Base-by-base conservation (phyloP, 2,888 invertebrate genomes). In the Amblyjoppa fuscipennis region DNA sequence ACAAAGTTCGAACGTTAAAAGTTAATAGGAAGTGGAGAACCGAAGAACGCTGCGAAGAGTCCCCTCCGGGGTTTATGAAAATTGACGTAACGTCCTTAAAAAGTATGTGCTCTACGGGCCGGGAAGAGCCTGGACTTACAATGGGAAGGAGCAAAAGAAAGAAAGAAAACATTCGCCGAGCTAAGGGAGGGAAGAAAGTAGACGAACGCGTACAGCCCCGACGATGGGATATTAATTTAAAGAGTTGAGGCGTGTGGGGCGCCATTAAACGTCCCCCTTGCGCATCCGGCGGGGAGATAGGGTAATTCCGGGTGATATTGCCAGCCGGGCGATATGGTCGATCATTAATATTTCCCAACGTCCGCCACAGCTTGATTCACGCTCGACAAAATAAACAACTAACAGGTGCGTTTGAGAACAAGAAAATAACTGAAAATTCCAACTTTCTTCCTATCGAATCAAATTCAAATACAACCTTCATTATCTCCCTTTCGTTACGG, bases 211-310 rank as follows among this genome's bases (percentile, higher is more conserved):
- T 59, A 61, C 28, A 31, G 16, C 25, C 28, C 28, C 59, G 34
- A 51, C 31, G 31, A 64, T 64, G 49, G 31, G n/a, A 49, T 75
- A 75, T 64, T 64, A 61, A 74, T 74, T 45, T 45, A 45, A 59
- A n/a, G 28, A 41, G 7, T 28, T 45, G 25, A 61, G 74, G 28
- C 20, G n/a, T 49, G 11, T 6, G 16, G 49, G 49, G 45, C 13
- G 49, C 64, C n/a, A 28, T 74, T 64, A 20, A 64, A 75, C 45
- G 45, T 31, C 31, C 45, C 31, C 25, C 49, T 64, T 11, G 31
- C n/a, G 3, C 49, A 31, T 64, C 49, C 64, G 28, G 28, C 4
- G n/a, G 6, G 1, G 45, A 11, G 45, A 45, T 13, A 45, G 45
- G 13, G 45, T 13, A 45, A 45, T 45, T 45, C 45, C 45, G 45